phyloP scores from a whole-genome alignment of 2,797 vertebrate genomes.

The Syndactyla subalaris region DNA sequence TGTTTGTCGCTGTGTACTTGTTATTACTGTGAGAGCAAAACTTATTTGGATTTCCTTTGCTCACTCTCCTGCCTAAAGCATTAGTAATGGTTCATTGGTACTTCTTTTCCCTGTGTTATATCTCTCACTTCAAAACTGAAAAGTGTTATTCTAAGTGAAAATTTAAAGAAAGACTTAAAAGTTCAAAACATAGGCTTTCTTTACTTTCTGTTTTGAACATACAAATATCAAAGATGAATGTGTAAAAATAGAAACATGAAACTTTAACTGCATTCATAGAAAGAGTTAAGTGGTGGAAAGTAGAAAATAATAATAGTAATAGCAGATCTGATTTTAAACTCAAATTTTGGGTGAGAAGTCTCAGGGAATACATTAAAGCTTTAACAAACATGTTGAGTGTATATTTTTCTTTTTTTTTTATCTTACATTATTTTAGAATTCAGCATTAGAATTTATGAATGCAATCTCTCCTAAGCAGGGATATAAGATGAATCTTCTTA shows the following conservation, averaged over 20 bases:
- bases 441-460: neutral
- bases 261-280: neutral
- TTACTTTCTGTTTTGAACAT: neutral
- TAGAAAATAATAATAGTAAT: neutral
- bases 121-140: neutral
- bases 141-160: neutral
- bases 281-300: neutral
- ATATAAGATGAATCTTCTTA: neutral
- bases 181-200: fast-evolving
- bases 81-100: neutral
- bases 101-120: neutral
- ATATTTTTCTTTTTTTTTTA: neutral
- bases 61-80: neutral
- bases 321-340: neutral
- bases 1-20: neutral
- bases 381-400: fast-evolving
- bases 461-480: neutral
- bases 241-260: neutral
- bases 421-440: neutral
- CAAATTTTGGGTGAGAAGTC: neutral
- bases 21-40: neutral
- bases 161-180: neutral
- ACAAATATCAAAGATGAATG: neutral
- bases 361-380: neutral
- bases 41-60: neutral